These are phyloP conservation scores for Ondatra zibethicus DNA, from an alignment of 2,113 vertebrate genomes.

Conservation along the genomic window DNA sequence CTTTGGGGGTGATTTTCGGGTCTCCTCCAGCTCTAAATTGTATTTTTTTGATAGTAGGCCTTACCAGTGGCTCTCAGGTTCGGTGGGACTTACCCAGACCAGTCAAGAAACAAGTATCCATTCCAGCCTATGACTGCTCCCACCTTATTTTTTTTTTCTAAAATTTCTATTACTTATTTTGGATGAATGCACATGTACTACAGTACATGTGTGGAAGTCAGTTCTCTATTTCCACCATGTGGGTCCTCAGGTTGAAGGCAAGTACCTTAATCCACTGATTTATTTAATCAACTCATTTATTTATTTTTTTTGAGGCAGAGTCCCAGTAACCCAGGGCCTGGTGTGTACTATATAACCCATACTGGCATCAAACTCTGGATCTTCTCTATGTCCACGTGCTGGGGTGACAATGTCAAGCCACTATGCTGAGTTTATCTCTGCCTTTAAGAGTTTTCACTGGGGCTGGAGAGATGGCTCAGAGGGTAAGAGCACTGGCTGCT, in stretches of 20 bases:
- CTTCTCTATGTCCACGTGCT: not conserved
- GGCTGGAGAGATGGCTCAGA: no score
- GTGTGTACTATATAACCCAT: not conserved
- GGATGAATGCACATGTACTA: not conserved
- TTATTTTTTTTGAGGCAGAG: not conserved
- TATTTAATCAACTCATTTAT: not conserved
- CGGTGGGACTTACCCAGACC: slow-evolving; percentile 21
- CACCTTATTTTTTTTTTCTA: not conserved
- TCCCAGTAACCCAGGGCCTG: not conserved
- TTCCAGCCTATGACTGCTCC: not conserved
- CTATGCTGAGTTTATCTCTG: not conserved
- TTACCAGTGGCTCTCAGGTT: not conserved
- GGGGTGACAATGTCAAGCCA: not conserved
- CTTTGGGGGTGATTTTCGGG: not conserved
- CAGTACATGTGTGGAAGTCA: not conserved
- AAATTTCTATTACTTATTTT: not conserved
- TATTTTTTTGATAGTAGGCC: not conserved
- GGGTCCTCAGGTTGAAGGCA: not conserved
- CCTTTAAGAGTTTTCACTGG: not conserved
- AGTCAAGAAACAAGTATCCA: not conserved
- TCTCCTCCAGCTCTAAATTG: not conserved
- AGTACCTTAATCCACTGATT: no score
- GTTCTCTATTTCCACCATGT: not conserved
- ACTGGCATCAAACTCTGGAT: not conserved
- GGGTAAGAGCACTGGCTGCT: no score